Conservation (phyloP, 1,140 invertebrate species). For the Episyrphus balteatus region DNA sequence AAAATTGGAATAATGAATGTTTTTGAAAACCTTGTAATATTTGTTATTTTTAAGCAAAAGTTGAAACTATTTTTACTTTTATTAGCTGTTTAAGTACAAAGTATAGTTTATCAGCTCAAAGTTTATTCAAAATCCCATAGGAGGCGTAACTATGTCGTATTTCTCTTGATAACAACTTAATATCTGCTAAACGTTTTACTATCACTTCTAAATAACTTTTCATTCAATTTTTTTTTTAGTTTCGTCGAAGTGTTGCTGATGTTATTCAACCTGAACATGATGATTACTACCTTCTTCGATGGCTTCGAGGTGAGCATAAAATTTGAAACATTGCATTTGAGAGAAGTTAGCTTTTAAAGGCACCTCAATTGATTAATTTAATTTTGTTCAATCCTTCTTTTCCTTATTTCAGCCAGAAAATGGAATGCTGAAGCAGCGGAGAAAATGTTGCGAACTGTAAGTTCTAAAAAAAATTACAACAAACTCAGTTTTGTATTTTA, state of each 20-base stretch:
- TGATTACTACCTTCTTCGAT: slow-evolving; percentile 66
- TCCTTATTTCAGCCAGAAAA: slow-evolving; percentile 53
- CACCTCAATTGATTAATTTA: slow-evolving; percentile 8
- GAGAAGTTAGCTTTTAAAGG: slow-evolving; percentile 1
- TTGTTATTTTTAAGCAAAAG: too few relatives aligned
- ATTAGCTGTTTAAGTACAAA: too few relatives aligned
- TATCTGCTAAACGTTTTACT: too few relatives aligned
- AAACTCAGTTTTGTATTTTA: too few relatives aligned
- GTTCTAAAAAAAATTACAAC: too few relatives aligned
- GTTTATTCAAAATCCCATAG: too few relatives aligned
- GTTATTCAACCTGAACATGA: slow-evolving; percentile 58
- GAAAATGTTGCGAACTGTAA: slow-evolving; percentile 75
- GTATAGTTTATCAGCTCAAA: too few relatives aligned
- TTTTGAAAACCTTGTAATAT: too few relatives aligned
- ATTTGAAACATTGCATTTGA: not conserved
- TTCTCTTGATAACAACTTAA: too few relatives aligned
- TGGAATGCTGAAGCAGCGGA: slow-evolving; percentile 71
- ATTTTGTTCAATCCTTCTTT: slow-evolving; percentile 32
- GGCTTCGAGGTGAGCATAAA: slow-evolving; percentile 60
- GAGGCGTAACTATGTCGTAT: too few relatives aligned
- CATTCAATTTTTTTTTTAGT: slow-evolving; percentile 45
- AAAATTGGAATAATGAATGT: too few relatives aligned
- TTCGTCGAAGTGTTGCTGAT: slow-evolving; percentile 54
- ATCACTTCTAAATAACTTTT: not conserved
- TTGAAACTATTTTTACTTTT: too few relatives aligned